Evolutionary conservation across 2,797 vertebrate species (phyloP), one percentile per base, ranked within the genome.

Genomic region (Pseudomugil tenellus): DNA sequence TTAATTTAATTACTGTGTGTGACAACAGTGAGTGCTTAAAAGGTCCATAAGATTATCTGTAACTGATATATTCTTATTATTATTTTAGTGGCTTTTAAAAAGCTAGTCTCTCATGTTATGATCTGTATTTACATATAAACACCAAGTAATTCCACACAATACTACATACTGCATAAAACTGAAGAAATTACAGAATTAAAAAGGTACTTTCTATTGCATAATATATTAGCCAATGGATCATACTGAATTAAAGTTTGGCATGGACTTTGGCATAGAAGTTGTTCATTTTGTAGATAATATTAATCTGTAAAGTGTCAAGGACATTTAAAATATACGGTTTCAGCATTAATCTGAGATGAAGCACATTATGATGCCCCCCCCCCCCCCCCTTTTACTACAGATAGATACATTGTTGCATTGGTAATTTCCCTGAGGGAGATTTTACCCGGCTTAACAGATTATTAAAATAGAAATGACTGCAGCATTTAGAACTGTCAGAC

Each of bases 121-220:
- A 61, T 32, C 64, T 70, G 41, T 76, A 41, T 86, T 83, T 84
- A 84, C 87, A 86, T 81, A 72, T 58, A 75, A 70, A 69, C 70
- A 76, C 79, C 63, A 82, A 83, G 80, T 74, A 62, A 77, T 75
- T 63, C 70, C 66, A 68, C 73, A 53, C 25, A 72, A 76, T 80
- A 71, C 66, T 72, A 54, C 52, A 68, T 61, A 74, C 63, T 67
- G 86, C 80, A 82, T 85, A 87, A 87, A 89, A 64, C 41, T 56
- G 17, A 35, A 72, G 63, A 76, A 76, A 62, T 59, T 16, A 68
- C 19, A 55, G 32, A 4, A 23, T 57, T 34, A 39, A 58, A 35
- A 58, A 28, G 75, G 66, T 66, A 68, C 67, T 58, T 31, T 69
- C 21, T 52, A 4, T 57, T 60, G 43, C 51, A 51, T 64, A n/a